A percentile compares a stretch with the other conserved stretches of the same genome.
These are phyloP conservation scores for Isichthys henryi DNA, from an alignment of 2,113 vertebrate genomes.

Conservation along the genomic window DNA sequence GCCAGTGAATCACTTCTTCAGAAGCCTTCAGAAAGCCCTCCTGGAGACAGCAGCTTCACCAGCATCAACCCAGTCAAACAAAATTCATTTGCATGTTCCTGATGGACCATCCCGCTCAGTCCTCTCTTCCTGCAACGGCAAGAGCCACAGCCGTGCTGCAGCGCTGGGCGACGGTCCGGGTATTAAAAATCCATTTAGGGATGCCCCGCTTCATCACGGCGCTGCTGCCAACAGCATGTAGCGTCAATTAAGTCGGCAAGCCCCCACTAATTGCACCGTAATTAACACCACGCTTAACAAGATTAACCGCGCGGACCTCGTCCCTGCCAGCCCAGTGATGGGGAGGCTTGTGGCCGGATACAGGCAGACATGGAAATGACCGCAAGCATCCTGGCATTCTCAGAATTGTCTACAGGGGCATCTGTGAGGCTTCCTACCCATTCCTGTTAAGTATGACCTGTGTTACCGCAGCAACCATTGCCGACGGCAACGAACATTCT, in stretches of 20 bases:
- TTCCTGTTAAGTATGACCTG: neutral
- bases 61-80: neutral
- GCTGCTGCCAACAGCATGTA: constrained; percentile 1
- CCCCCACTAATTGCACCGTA: constrained; percentile 7
- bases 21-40: neutral
- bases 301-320: constrained; percentile 17
- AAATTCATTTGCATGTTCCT: neutral
- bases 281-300: constrained; percentile 19
- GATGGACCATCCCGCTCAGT: neutral
- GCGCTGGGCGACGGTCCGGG: neutral
- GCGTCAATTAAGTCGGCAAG: constrained; percentile 17
- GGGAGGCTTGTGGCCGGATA: neutral
- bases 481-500: neutral
- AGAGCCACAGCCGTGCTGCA: neutral
- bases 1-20: neutral
- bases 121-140: neutral
- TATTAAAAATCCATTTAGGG: constrained; percentile 25
- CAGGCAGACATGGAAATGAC: neutral
- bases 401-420: neutral
- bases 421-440: neutral
- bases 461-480: neutral
- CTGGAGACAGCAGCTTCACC: neutral
- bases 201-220: neutral
- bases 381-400: neutral
- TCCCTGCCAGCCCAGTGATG: neutral